These are phyloP conservation scores for Triplophysa rosa DNA, from an alignment of 2,113 vertebrate species.

Conservation along the genomic window DNA sequence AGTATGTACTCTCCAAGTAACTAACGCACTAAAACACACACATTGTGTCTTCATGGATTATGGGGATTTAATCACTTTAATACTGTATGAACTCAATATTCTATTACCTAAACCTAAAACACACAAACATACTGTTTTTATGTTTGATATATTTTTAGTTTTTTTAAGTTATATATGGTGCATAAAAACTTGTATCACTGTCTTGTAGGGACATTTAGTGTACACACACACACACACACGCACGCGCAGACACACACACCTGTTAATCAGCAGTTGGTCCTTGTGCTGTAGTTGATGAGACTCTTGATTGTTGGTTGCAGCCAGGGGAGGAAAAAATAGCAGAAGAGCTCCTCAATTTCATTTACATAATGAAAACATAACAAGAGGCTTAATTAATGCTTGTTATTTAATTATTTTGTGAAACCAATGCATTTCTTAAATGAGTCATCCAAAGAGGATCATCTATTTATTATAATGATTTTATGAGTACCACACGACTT, in stretches of 20 bases:
- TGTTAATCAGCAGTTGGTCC: constrained; percentile 50
- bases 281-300: constrained; percentile 44
- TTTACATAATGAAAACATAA: constrained; percentile 49
- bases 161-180: too few relatives aligned
- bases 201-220: neutral
- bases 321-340: constrained; percentile 17
- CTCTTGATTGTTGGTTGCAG: constrained; percentile 27
- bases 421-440: neutral
- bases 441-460: neutral
- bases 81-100: too few relatives aligned
- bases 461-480: neutral
- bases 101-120: too few relatives aligned
- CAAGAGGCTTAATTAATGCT: constrained; percentile 38
- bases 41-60: too few relatives aligned
- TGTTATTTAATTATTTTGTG: constrained; percentile 16
- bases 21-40: too few relatives aligned
- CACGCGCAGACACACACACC: constrained; percentile 17
- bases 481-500: neutral
- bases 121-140: too few relatives aligned
- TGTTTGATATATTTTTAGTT: too few relatives aligned
- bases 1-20: neutral
- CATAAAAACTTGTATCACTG: too few relatives aligned
- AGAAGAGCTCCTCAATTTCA: constrained; percentile 27
- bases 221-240: neutral
- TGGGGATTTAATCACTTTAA: too few relatives aligned